Percentiles rank a stretch among this genome's conserved stretches.
These are phyloP conservation scores for Drosophila falleni DNA, from an alignment of 2,888 invertebrate genomes.

Conservation along the genomic window DNA sequence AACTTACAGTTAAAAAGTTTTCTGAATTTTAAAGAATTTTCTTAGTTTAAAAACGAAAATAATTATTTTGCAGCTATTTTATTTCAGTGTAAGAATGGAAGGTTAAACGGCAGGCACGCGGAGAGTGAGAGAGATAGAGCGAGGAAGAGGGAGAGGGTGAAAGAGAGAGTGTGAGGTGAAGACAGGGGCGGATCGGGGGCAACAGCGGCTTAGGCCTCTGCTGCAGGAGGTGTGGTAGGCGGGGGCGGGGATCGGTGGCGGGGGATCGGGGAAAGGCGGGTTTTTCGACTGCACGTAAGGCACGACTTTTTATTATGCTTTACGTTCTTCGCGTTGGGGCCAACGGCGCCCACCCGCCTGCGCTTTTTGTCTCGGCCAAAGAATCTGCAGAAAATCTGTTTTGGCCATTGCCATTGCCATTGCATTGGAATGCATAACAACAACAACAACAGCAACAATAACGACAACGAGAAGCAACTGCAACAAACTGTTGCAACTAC, in stretches of 20 bases:
- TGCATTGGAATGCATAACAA: conserved; percentile 71
- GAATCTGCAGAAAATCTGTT: conserved; percentile 70
- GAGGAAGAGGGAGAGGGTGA: not conserved
- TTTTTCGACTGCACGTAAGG: conserved; percentile 72
- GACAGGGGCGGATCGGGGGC: conserved; percentile 1
- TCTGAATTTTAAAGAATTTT: no score
- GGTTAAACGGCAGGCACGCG: conserved; percentile 32
- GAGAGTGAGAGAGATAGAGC: not conserved
- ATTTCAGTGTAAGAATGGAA: conserved; percentile 28
- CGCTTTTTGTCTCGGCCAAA: conserved; percentile 67
- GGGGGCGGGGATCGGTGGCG: conserved; percentile 5
- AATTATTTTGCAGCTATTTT: not conserved
- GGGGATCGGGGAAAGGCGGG: not conserved
- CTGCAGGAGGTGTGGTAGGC: not conserved
- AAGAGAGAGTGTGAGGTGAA: no score
- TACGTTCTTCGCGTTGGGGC: conserved; percentile 72
- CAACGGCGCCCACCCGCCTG: conserved; percentile 79
- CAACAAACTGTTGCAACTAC: conserved; percentile 3
- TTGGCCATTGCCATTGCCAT: conserved; percentile 65
- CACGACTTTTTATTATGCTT: conserved; percentile 80
- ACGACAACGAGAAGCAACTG: conserved; percentile 17
- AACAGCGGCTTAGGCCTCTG: conserved; percentile 5
- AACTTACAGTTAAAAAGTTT: no score
- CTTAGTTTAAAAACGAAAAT: no score
- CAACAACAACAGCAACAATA: conserved; percentile 31